These are phyloP conservation scores for Erpornis zantholeuca DNA, from an alignment of 2,113 vertebrate species.

Conservation along the genomic window DNA sequence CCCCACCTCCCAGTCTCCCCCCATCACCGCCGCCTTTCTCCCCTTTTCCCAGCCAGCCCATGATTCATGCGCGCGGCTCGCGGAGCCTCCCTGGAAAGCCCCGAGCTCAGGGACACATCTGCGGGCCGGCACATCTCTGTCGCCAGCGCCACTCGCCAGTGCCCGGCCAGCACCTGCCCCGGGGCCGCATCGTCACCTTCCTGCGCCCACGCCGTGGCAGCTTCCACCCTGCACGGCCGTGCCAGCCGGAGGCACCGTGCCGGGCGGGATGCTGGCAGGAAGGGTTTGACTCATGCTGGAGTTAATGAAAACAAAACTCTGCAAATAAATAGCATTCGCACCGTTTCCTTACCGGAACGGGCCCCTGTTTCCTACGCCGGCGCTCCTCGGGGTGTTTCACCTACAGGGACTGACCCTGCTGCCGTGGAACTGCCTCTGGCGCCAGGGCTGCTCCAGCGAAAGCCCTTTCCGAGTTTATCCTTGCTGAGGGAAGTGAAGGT, in stretches of 20 bases:
- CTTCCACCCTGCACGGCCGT: neutral
- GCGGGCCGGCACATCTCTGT: neutral
- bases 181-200: neutral
- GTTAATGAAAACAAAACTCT: constrained; percentile 1
- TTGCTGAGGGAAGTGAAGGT: fast-evolving
- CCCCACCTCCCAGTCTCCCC: neutral
- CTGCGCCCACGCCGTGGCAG: neutral
- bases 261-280: neutral
- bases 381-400: neutral
- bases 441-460: neutral
- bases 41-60: neutral
- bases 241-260: neutral
- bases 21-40: fast-evolving
- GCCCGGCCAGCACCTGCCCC: neutral
- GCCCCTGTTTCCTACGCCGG: neutral
- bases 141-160: neutral
- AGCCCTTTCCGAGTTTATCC: neutral
- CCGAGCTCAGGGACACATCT: neutral
- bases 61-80: constrained; percentile 10
- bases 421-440: neutral
- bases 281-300: neutral
- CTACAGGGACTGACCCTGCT: neutral
- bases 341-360: neutral
- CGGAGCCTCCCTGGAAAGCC: constrained; percentile 27
- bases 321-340: neutral